A percentile compares a stretch with the other conserved stretches of the same genome.
Conservation (phyloP, 1,140 invertebrate genomes). For the Drosophila repletoides region DNA sequence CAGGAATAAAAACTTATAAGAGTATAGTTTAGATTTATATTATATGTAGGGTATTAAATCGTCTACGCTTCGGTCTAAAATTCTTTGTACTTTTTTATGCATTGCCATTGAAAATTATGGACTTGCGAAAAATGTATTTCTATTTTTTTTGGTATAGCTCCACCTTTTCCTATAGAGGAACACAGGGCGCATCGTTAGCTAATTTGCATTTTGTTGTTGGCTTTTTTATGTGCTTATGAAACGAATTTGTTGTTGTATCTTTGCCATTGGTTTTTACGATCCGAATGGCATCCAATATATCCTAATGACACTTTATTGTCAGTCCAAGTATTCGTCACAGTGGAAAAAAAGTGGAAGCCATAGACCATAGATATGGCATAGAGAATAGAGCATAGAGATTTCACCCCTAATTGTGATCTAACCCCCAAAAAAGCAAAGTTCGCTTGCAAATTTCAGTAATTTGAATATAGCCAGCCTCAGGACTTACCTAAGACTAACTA, state of each 20-base stretch:
- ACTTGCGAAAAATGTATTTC: conserved; percentile 50
- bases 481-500: conserved; percentile 2
- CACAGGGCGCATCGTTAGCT: conserved; percentile 45
- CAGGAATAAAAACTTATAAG: no score
- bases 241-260: conserved; percentile 62
- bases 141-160: conserved; percentile 29
- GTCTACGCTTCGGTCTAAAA: not conserved
- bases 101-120: conserved; percentile 46
- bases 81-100: conserved; percentile 18
- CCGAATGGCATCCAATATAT: conserved; percentile 50
- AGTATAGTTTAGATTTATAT: not conserved
- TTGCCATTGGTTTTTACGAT: conserved; percentile 64
- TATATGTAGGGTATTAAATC: not conserved
- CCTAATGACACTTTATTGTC: conserved; percentile 65
- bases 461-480: not conserved
- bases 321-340: conserved; percentile 63
- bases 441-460: conserved; percentile 12
- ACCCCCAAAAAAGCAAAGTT: not conserved
- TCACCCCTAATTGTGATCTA: conserved; percentile 34
- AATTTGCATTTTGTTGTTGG: conserved; percentile 71
- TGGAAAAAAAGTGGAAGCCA: conserved; percentile 8
- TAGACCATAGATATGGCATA: conserved; percentile 22
- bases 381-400: not conserved
- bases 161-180: conserved; percentile 53
- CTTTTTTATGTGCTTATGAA: conserved; percentile 72